A percentile compares a stretch with the other conserved stretches of the same genome.
Conservation (phyloP, 2,797 vertebrate genomes). For the Lepus townsendii region DNA sequence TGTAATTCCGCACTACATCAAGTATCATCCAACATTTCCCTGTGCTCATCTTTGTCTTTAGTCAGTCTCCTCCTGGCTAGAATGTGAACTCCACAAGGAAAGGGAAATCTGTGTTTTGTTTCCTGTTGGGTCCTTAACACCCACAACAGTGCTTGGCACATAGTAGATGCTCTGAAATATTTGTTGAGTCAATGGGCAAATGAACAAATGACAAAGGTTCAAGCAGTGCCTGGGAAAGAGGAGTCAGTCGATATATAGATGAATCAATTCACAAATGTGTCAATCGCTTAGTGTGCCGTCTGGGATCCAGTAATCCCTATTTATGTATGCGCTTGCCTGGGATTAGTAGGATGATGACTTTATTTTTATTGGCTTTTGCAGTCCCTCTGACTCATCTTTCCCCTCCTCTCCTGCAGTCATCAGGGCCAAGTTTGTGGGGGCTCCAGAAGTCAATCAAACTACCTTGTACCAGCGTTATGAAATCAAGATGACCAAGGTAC, state of each 20-base stretch:
- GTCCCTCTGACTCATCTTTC: conserved; percentile 35
- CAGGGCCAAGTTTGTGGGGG: conserved; percentile 81
- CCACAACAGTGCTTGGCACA: conserved; percentile 11
- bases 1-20: conserved; percentile 42
- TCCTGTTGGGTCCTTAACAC: conserved; percentile 17
- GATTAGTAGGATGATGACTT: conserved; percentile 36
- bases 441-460: conserved; percentile 71
- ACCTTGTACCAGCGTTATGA: conserved; percentile 75
- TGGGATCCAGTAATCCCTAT: background rate
- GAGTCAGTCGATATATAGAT: background rate
- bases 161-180: conserved; percentile 38
- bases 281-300: background rate
- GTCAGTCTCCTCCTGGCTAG: conserved; percentile 28
- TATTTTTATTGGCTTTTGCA: background rate
- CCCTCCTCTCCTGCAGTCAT: conserved; percentile 81
- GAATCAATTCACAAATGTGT: background rate
- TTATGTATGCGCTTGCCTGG: conserved; percentile 8
- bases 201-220: conserved; percentile 53
- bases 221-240: conserved; percentile 23
- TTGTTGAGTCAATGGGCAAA: conserved; percentile 43
- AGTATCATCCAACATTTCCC: background rate
- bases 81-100: conserved; percentile 33
- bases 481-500: conserved; percentile 87
- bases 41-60: background rate
- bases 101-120: conserved; percentile 50